Evolutionary conservation across 2,113 vertebrate genomes (phyloP).

Genomic region (Trogon melanurus): DNA sequence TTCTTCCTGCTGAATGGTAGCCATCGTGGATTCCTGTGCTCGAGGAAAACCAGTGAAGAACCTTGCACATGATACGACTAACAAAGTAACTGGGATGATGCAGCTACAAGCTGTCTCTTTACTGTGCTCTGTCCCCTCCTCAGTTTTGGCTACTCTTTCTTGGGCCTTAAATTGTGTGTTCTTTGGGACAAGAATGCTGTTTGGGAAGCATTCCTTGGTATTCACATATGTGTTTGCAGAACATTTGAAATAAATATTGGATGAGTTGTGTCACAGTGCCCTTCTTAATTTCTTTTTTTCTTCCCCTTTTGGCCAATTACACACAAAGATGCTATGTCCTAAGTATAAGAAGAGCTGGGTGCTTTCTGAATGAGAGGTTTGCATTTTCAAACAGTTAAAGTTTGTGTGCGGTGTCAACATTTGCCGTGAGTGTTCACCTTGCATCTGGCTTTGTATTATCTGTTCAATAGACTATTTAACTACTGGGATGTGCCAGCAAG

Average conservation of each 20-base stretch:
- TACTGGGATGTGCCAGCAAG: not conserved
- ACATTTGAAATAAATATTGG: not conserved
- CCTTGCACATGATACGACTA: not conserved
- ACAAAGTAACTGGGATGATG: not conserved
- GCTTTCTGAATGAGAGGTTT: not conserved
- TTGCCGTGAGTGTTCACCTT: not conserved
- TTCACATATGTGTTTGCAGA: not conserved
- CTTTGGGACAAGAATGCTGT: not conserved
- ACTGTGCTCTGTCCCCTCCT: not conserved
- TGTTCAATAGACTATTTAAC: not conserved
- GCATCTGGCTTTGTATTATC: not conserved
- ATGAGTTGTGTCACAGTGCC: not conserved
- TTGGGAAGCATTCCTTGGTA: not conserved
- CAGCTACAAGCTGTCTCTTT: not conserved
- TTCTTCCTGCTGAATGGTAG: not conserved
- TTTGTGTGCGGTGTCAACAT: not conserved
- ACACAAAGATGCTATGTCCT: not conserved
- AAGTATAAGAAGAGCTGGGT: not conserved
- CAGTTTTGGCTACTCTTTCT: not conserved
- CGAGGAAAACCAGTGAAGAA: not conserved
- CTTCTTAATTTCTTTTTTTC: not conserved
- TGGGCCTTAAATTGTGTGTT: not conserved
- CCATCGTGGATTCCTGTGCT: not conserved
- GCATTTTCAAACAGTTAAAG: not conserved
- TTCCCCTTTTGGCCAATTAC: not conserved